Evolutionary conservation across 2,888 invertebrate species (phyloP).

Genomic region (Drosophila incognita): DNA sequence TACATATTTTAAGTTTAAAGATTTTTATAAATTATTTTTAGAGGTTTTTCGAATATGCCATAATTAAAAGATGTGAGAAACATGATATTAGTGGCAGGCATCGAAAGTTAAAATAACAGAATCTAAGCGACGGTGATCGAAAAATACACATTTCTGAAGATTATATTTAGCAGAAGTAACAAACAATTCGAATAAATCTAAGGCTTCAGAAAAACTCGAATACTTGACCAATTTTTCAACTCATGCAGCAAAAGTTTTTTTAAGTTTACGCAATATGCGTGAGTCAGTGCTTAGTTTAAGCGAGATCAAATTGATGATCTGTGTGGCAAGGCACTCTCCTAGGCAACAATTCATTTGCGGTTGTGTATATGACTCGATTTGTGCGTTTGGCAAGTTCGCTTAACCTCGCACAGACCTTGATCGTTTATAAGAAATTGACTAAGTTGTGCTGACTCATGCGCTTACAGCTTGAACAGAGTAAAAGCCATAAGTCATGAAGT

Average conservation of each 20-base stretch:
- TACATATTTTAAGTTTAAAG: background rate
- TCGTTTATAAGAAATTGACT: constrained; percentile 39
- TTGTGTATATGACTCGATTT: constrained; percentile 45
- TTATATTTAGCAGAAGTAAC: background rate
- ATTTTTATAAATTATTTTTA: background rate
- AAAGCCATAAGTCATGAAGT: constrained; percentile 3
- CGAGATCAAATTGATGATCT: constrained; percentile 48
- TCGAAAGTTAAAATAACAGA: background rate
- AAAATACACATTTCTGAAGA: background rate
- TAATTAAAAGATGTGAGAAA: background rate
- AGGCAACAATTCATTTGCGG: constrained; percentile 40
- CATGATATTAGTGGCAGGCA: background rate
- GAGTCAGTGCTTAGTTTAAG: constrained; percentile 51
- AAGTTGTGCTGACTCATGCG: constrained; percentile 52
- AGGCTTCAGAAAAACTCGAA: background rate
- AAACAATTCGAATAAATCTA: background rate
- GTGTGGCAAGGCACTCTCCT: constrained; percentile 4
- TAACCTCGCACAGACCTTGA: constrained; percentile 54
- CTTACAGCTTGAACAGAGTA: constrained; percentile 24
- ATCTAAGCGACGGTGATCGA: background rate
- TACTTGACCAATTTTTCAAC: background rate
- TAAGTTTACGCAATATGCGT: constrained; percentile 12
- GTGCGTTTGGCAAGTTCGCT: constrained; percentile 34
- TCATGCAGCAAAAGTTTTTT: constrained; percentile 4
- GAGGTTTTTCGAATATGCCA: background rate